phyloP scores from a whole-genome alignment of 2,888 invertebrate species.

The Ectropis crepuscularia region DNA sequence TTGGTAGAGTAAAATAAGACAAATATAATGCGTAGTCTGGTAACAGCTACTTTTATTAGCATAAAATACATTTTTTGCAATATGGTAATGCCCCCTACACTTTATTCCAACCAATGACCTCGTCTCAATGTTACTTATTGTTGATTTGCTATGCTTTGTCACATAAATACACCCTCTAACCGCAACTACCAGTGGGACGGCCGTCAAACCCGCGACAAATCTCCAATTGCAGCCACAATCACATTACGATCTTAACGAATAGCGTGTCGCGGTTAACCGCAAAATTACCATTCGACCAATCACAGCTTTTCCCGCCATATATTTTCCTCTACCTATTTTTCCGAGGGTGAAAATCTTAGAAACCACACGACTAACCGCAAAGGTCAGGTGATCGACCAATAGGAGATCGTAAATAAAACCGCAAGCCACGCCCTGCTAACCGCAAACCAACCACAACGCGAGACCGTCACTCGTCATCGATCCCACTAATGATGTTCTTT shows the following conservation, averaged over 20 bases:
- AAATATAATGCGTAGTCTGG: too few relatives aligned
- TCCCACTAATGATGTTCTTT: conserved; percentile 70
- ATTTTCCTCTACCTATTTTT: conserved; percentile 82
- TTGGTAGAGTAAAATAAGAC: too few relatives aligned
- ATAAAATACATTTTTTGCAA: too few relatives aligned
- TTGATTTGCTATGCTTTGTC: conserved; percentile 32
- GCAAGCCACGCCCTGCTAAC: conserved; percentile 87
- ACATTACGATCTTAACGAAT: conserved; percentile 82
- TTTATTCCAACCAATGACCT: background rate
- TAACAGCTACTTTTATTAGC: too few relatives aligned
- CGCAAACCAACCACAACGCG: conserved; percentile 87
- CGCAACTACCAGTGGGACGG: conserved; percentile 39
- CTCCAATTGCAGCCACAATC: conserved; percentile 56
- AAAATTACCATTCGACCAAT: conserved; percentile 78
- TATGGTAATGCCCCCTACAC: too few relatives aligned
- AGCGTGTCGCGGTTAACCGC: conserved; percentile 81
- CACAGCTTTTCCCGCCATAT: conserved; percentile 63
- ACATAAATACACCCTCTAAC: conserved; percentile 35
- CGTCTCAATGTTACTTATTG: conserved; percentile 15
- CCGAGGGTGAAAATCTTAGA: conserved; percentile 84
- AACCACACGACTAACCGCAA: conserved; percentile 86
- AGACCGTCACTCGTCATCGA: conserved; percentile 79
- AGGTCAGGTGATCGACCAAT: conserved; percentile 86
- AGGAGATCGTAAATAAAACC: conserved; percentile 84
- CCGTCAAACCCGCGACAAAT: conserved; percentile 69